Base-by-base conservation (phyloP, 2,797 vertebrate genomes). In the Hyperoplus lanceolatus region DNA sequence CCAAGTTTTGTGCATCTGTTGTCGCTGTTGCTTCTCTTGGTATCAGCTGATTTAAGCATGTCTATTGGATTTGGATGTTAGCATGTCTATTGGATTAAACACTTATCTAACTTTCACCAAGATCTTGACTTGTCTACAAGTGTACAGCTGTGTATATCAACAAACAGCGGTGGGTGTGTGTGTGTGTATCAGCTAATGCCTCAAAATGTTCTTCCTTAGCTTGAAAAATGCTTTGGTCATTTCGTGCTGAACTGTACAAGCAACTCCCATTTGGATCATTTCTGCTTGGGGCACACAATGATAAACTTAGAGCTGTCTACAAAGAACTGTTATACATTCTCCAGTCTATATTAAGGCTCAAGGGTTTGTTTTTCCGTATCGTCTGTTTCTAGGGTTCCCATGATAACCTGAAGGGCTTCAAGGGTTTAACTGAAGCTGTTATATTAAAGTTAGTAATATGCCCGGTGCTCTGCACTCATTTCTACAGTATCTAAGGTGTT, bases 311-410 rank as follows among this genome's bases (percentile, higher is more conserved):
- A 56, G 8, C 29, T 74, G 9, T 9, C 29, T 29, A 29, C 29
- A 29, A 29, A 67, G 41, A 72, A 61, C 43, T 16, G 43, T 64
- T 29, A 18, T 64, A 69, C 16, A 54, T n/a, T 55, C 54, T 75
- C 48, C 59, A 38, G 15, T 55, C 63, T 8, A 49, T 41, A 51
- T 4, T 1, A 59, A 36, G 55, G 14, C 54, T 21, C 12, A 13
- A 18, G 45, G 50, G 48, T 86, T 80, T 79, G 73, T 72, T 82
- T 81, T 80, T 62, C 45, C 38, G 50, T 45, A 56, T 79, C 29
- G 3, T 38, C 5, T 14, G 36, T 73, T 50, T 56, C 14, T 50
- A 12, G 59, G 29, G 45, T 79, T 82, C 58, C 76, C 42, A 41
- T 70, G 54, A 66, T 64, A 57, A 75, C 59, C 15, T 51, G 49